Evolutionary conservation across 1,140 invertebrate genomes (phyloP).

Genomic region (Trichoplusia ni): DNA sequence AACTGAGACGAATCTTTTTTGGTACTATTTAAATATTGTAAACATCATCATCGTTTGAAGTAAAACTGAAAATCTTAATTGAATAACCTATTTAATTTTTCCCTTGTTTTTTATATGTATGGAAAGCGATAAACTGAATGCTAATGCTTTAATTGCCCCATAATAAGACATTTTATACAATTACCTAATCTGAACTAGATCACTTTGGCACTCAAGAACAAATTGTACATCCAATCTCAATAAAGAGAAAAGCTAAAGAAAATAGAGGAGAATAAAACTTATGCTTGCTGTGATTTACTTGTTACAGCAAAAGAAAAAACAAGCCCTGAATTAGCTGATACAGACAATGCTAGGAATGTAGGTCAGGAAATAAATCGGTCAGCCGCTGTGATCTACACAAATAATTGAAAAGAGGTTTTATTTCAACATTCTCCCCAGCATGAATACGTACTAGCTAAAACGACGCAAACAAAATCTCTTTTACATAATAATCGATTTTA

Average conservation of each 20-base stretch:
- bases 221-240: too few relatives aligned
- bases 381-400: constrained; percentile 21
- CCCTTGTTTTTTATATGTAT: too few relatives aligned
- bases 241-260: too few relatives aligned
- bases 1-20: constrained; percentile 13
- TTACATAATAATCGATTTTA: constrained; percentile 12
- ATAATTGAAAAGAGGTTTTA: constrained; percentile 21
- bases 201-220: too few relatives aligned
- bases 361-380: constrained; percentile 15
- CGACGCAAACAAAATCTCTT: constrained; percentile 1
- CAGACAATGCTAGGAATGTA: constrained; percentile 1
- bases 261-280: too few relatives aligned
- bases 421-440: constrained; percentile 2
- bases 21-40: constrained; percentile 27
- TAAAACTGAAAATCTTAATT: too few relatives aligned
- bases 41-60: too few relatives aligned
- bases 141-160: too few relatives aligned
- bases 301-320: constrained; percentile 1
- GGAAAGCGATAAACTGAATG: too few relatives aligned
- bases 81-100: too few relatives aligned
- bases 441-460: not conserved
- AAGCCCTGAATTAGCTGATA: constrained; percentile 12
- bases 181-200: too few relatives aligned
- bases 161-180: too few relatives aligned
- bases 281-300: not conserved